Conservation (phyloP, 2,113 vertebrate species). For the Psammodynastes pulverulentus region DNA sequence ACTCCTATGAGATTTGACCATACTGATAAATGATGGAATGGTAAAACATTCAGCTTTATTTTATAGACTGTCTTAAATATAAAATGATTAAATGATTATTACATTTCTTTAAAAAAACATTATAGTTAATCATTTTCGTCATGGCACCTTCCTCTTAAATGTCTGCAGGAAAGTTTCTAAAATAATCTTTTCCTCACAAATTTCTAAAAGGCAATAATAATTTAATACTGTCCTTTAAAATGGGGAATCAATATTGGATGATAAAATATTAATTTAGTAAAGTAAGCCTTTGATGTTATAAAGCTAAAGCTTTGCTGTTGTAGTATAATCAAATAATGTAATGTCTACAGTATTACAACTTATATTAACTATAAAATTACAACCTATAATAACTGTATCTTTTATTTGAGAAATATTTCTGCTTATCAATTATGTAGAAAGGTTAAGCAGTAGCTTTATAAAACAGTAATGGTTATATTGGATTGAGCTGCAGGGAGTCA, state of each 20-base stretch:
- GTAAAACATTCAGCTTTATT: conserved; percentile 42
- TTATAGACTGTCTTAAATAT: conserved; percentile 5
- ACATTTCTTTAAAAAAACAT: conserved; percentile 28
- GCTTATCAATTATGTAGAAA: not conserved
- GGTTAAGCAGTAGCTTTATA: conserved; percentile 10
- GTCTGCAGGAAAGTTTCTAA: not conserved
- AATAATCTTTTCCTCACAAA: conserved; percentile 12
- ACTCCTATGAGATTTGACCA: conserved; percentile 34
- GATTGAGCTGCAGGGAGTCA: not conserved
- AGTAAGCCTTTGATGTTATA: conserved; percentile 8
- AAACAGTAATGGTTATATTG: not conserved
- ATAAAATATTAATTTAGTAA: not conserved
- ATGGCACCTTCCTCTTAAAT: not conserved
- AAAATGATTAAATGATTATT: too few species aligned
- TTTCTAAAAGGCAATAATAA: not conserved
- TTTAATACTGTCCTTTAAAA: conserved; percentile 12
- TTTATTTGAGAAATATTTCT: conserved; percentile 19
- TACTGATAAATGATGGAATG: conserved; percentile 22
- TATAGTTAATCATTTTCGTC: conserved; percentile 22
- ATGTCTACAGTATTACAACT: not conserved
- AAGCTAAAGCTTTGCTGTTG: not conserved
- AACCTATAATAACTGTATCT: conserved; percentile 4
- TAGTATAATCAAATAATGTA: conserved; percentile 5
- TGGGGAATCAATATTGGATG: not conserved
- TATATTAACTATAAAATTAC: not conserved